A percentile compares a stretch with the other conserved stretches of the same genome.
Conservation (phyloP, 2,113 vertebrate species). For the Cyrtonyx montezumae region DNA sequence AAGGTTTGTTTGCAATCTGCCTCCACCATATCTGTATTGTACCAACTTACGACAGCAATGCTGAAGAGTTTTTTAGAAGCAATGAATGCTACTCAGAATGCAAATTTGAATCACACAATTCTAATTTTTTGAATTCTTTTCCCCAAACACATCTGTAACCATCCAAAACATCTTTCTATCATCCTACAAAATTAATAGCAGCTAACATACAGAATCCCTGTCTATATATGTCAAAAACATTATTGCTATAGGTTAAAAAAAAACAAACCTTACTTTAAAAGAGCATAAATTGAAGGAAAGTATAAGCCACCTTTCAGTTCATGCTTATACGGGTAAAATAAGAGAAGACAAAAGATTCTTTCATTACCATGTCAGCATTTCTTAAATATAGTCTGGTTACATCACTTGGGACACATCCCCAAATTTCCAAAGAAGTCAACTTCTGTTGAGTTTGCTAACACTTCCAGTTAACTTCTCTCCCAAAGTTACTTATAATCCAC, state of each 20-base stretch:
- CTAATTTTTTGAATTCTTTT: neutral
- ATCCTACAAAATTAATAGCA: neutral
- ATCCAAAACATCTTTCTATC: neutral
- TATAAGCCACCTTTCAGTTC: neutral
- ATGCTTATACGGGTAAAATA: neutral
- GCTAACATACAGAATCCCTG: neutral
- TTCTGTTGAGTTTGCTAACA: neutral
- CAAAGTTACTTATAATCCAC: neutral
- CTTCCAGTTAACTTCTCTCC: neutral
- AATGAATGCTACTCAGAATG: conserved; percentile 5
- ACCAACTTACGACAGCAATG: conserved; percentile 10
- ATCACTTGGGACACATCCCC: neutral
- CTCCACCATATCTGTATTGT: neutral
- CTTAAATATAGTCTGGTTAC: neutral
- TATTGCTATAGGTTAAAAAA: neutral
- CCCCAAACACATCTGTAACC: neutral
- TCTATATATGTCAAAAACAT: neutral
- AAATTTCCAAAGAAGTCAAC: neutral
- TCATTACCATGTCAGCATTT: neutral
- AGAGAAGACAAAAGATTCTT: neutral
- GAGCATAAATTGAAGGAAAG: neutral
- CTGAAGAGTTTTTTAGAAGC: conserved; percentile 37
- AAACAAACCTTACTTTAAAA: fast-evolving
- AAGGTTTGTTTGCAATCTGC: conserved; percentile 39
- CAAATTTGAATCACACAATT: neutral